Base-by-base conservation (phyloP, 1,140 invertebrate species). In the Bicyclus anynana region DNA sequence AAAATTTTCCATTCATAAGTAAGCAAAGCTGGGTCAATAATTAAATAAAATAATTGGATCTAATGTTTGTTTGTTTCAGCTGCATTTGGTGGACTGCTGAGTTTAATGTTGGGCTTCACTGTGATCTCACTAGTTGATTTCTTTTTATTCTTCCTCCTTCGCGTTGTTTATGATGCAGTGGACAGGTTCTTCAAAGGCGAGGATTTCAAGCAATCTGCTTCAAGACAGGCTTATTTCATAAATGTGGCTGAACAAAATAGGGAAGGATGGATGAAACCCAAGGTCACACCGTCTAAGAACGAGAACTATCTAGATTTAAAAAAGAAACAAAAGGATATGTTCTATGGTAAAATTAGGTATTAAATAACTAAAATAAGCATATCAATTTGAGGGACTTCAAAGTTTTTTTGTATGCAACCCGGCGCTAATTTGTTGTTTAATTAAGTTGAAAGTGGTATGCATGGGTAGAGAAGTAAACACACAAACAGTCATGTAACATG, bases 51-150 rank as follows among this genome's bases (percentile, higher is more conserved):
- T 40, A 40, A 16, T 16, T 13, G 18, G 17, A 6, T 44, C 18
- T 44, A 17, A 12, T 7, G 16, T 23, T 55, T 53, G 70, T 59
- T 55, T 53, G 16, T 91, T 90, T 69, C 79, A 94, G 93, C 92
- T 64, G 91, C 91, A n/a, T 93, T 93, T 65, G 93, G 93, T 0
- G 93, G 93, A 5, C 77, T 94, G 0, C 67, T 94, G 0, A 91
- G 92, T 14, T 71, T 94, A 16, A 92, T 93, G 72, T 85, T 92
- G 18, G 93, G 93, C 1, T 93, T 94, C 67, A 93, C 92, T 46
- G 84, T 94, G n/a, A 91, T 94, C 51, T 91, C 92, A 0, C 90
- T 88, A 1, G 91, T 93, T 35, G 93, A 94, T 70, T 80, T 94
- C 33, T 17, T 93, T 3, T 91, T 94, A 53, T 94, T 93, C 63